Evolutionary conservation across 1,140 invertebrate genomes (phyloP).

Genomic region (Leptestheria dahalacensis): DNA sequence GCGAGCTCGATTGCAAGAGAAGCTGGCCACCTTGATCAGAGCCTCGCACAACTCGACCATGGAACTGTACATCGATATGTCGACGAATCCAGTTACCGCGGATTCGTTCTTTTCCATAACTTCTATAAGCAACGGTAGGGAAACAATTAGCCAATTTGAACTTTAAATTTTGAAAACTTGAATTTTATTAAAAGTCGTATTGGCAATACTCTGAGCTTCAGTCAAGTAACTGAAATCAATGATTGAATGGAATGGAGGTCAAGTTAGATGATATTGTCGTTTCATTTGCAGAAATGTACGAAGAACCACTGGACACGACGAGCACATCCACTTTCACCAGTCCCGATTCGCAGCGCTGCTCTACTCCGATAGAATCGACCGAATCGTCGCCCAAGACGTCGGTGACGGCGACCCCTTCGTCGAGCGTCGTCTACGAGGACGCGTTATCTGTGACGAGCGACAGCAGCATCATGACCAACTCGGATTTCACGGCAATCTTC

Average conservation of each 20-base stretch:
- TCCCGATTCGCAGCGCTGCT: neutral
- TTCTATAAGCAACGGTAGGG: neutral
- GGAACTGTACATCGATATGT: constrained; percentile 10
- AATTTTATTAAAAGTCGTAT: too few species aligned
- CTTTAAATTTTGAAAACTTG: too few species aligned
- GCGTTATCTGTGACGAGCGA: neutral
- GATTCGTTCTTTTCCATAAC: neutral
- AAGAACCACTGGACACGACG: neutral
- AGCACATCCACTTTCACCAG: neutral
- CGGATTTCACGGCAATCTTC: neutral
- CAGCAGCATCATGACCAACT: neutral
- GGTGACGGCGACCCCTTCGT: neutral
- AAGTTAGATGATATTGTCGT: too few species aligned
- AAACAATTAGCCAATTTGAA: too few species aligned
- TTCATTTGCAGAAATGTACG: neutral
- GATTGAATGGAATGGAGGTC: too few species aligned
- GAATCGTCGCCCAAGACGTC: neutral
- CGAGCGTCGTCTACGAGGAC: neutral
- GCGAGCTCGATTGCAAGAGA: neutral
- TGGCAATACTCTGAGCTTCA: too few species aligned
- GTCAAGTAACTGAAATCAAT: too few species aligned
- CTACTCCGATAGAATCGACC: neutral
- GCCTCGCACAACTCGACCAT: neutral
- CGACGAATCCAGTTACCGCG: neutral
- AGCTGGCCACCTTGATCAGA: neutral